Evolutionary conservation across 2,113 vertebrate genomes (phyloP).

Genomic region (Ariopsis seemanni): DNA sequence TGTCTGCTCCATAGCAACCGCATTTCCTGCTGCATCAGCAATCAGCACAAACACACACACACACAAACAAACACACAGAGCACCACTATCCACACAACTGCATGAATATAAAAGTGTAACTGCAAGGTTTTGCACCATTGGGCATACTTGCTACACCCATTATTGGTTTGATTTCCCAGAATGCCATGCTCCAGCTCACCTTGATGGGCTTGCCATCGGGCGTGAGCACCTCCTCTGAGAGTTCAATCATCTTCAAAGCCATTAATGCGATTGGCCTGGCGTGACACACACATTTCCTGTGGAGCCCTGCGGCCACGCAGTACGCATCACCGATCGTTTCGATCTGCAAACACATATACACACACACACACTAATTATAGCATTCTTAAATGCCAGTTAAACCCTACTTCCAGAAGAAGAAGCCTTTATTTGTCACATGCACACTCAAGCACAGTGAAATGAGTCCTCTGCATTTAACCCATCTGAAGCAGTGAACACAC

Average conservation of each 20-base stretch:
- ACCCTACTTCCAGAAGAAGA: background rate
- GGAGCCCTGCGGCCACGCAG: slow-evolving; percentile 94
- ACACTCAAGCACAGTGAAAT: too few species aligned
- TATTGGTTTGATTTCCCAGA: background rate
- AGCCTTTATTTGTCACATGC: too few species aligned
- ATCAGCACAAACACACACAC: slow-evolving; percentile 26
- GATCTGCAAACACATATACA: slow-evolving; percentile 75
- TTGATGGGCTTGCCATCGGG: slow-evolving; percentile 94
- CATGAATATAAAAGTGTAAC: background rate
- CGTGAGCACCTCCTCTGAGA: slow-evolving; percentile 95
- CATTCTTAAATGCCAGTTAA: background rate
- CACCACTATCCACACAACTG: slow-evolving; percentile 5
- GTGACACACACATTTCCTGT: slow-evolving; percentile 92
- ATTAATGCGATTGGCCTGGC: slow-evolving; percentile 95
- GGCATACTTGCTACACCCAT: background rate
- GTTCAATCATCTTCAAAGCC: slow-evolving; percentile 99
- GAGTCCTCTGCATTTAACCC: too few species aligned
- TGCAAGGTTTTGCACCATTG: background rate
- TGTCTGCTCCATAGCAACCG: slow-evolving; percentile 26
- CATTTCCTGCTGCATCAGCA: slow-evolving; percentile 29
- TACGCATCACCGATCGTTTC: slow-evolving; percentile 98
- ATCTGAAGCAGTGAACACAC: too few species aligned
- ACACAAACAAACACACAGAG: background rate
- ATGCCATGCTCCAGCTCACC: slow-evolving; percentile 70
- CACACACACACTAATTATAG: slow-evolving; percentile 5